Evolutionary conservation across 2,113 vertebrate genomes (phyloP).

Genomic region (Cochlearius cochlearius): DNA sequence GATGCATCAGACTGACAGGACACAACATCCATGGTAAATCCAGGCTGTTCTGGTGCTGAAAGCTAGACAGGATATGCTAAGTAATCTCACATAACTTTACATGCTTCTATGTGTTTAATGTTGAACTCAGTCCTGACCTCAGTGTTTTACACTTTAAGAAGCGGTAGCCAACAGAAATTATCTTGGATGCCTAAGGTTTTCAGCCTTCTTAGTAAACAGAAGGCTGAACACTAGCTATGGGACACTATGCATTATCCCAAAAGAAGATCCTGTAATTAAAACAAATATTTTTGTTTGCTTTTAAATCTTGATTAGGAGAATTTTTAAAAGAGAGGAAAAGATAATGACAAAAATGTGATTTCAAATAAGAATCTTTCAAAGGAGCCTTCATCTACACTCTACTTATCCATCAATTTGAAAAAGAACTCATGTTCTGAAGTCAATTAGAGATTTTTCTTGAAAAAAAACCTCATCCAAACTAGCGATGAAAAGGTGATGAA

Average conservation of each 20-base stretch:
- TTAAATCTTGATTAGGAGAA: not conserved
- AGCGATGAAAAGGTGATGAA: not conserved
- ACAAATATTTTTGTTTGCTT: not conserved
- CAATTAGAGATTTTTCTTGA: not conserved
- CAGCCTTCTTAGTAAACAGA: not conserved
- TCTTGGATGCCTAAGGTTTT: not conserved
- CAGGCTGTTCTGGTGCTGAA: not conserved
- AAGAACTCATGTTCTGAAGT: not conserved
- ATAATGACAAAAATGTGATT: not conserved
- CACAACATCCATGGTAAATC: not conserved
- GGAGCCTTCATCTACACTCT: not conserved
- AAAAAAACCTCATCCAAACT: not conserved
- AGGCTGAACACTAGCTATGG: not conserved
- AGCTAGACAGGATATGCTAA: too few species aligned
- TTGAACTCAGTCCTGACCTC: not conserved
- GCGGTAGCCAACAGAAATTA: not conserved
- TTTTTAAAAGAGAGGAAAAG: not conserved
- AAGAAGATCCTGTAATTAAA: not conserved
- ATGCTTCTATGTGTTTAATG: not conserved
- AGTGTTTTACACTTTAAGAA: not conserved
- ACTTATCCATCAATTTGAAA: not conserved
- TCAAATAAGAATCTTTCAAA: not conserved
- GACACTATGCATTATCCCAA: not conserved
- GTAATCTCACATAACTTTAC: not conserved
- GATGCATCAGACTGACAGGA: not conserved